Percentiles rank a stretch among this genome's conserved stretches.
These are phyloP conservation scores for Diceros bicornis DNA, from an alignment of 2,797 vertebrate genomes.

Conservation along the genomic window DNA sequence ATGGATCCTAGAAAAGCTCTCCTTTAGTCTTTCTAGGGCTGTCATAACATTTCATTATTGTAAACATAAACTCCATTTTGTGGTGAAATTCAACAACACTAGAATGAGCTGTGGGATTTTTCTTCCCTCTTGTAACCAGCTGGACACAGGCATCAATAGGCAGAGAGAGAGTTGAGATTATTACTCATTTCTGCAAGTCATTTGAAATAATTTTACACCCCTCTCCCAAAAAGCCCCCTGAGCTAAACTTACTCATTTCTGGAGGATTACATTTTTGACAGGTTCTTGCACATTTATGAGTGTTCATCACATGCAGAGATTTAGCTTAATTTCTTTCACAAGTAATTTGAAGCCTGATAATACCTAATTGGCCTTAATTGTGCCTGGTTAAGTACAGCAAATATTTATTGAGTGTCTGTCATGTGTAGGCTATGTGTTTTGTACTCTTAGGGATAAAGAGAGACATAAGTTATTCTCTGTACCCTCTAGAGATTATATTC, in stretches of 20 bases:
- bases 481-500: not conserved
- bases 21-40: not conserved
- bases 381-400: not conserved
- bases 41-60: not conserved
- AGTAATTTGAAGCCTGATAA: not conserved
- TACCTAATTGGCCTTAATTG: not conserved
- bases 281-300: not conserved
- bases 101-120: not conserved
- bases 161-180: not conserved
- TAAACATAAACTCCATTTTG: not conserved
- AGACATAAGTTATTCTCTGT: not conserved
- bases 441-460: not conserved
- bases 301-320: not conserved
- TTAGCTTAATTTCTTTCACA: not conserved
- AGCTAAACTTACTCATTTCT: not conserved
- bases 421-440: not conserved
- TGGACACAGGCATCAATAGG: not conserved
- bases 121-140: not conserved
- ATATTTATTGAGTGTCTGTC: not conserved
- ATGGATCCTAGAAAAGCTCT: not conserved
- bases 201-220: not conserved
- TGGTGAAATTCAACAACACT: constrained; percentile 56
- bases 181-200: not conserved
- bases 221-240: not conserved
- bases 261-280: not conserved